Percentiles rank a stretch among this genome's conserved stretches.
phyloP scores from a whole-genome alignment of 2,113 vertebrate genomes.

The Pogonocichla stellata region DNA sequence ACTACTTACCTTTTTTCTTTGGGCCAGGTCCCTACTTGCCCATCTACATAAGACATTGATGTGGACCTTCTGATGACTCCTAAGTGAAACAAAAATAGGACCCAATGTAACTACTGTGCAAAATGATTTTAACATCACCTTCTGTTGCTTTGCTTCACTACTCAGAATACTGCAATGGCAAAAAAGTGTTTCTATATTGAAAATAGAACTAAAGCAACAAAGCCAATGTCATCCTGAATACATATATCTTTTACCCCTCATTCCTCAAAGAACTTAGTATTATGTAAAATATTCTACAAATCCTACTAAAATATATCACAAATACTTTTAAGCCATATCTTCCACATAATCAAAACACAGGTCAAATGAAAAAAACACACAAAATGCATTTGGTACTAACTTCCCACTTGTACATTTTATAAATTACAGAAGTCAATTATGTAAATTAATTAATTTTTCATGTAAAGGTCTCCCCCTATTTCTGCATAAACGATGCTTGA shows the following conservation, averaged over 20 bases:
- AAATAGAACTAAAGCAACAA: neutral
- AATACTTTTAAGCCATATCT: neutral
- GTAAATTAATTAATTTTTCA: neutral
- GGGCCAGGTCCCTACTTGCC: constrained; percentile 95
- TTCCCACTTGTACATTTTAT: neutral
- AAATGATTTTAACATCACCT: neutral
- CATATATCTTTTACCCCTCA: neutral
- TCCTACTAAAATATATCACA: neutral
- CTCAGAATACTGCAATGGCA: neutral
- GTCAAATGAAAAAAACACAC: neutral
- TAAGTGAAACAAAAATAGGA: constrained; percentile 62
- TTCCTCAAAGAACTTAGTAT: neutral
- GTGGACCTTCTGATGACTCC: constrained; percentile 92
- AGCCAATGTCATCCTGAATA: neutral
- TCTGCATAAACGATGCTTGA: neutral
- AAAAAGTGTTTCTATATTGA: neutral
- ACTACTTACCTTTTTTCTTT: constrained; percentile 90
- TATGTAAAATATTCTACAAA: neutral
- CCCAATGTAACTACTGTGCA: neutral
- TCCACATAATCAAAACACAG: neutral
- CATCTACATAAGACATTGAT: constrained; percentile 97
- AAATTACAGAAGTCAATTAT: neutral
- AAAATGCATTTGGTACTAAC: neutral
- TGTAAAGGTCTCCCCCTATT: neutral
- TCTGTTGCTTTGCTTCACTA: neutral